Base-by-base conservation (phyloP, 2,888 invertebrate species). In the Anthrax anthrax region DNA sequence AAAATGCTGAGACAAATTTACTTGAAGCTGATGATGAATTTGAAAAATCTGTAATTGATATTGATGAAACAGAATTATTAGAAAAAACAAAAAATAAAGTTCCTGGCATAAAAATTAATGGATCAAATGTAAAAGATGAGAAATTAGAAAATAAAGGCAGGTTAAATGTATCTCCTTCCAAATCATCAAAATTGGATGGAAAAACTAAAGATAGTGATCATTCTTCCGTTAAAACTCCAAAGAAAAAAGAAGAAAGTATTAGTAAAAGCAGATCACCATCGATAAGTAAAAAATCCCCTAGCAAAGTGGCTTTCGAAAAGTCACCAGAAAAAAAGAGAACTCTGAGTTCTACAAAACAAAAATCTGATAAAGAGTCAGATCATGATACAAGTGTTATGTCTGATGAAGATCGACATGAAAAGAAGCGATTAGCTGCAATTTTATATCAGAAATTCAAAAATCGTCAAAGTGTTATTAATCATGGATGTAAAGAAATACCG, bases 401-500 rank as follows among this genome's bases (percentile, higher is more conserved):
- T 18, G 82, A 80, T 64, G 79, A 84, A 62, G 81, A 83, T 54
- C 72, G 76, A 17, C 73, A 76, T 60, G 81, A 84, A 57, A 78
- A 78, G 40, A 81, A 74, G 59, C 75, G 77, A 47, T 71, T 78
- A 53, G 72, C 77, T 1, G 76, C 77, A 1, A 73, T 74, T 37
- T 66, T 80, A 19, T 92, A 88, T 63, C 77, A 83, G 52, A 78
- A 78, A 54, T 92, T 81, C 62, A 72, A 87, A 51, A 77, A 84
- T 54, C 75, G 87, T 56, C 77, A 81, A 47, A 85, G 84, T 14
- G 90, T 91, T 1, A 76, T 80, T 56, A 77, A 89, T 70, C 80
- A 83, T 18, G 92, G 92, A 8, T 70, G 79, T 8, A 92, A 91
- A 62, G 78, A 82, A 62, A 75, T 89, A 47, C 92, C 91, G 4